phyloP scores from a whole-genome alignment of 1,140 invertebrate species.

The Calycopis cecrops region DNA sequence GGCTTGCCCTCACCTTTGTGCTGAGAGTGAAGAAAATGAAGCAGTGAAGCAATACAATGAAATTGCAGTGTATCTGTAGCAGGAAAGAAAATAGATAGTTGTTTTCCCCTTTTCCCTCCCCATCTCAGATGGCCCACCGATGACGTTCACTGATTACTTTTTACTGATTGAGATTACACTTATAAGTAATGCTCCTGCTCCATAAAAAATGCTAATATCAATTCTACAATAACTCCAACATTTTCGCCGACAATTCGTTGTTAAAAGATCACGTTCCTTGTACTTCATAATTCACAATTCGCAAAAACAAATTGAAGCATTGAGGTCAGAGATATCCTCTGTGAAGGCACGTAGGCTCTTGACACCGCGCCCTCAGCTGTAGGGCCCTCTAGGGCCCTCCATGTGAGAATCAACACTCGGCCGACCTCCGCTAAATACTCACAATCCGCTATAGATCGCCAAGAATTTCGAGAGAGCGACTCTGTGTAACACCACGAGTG shows the following conservation, averaged over 20 bases:
- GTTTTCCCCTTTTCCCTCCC: too few species aligned
- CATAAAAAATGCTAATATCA: too few species aligned
- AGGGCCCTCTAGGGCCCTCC: slow-evolving; percentile 25
- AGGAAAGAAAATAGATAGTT: too few species aligned
- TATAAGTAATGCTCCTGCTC: too few species aligned
- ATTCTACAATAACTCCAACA: too few species aligned
- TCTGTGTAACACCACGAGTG: not conserved
- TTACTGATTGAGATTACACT: too few species aligned
- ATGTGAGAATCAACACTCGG: slow-evolving; percentile 28
- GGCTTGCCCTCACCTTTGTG: too few species aligned
- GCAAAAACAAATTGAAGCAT: slow-evolving; percentile 23
- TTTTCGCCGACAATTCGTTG: not conserved
- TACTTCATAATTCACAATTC: slow-evolving; percentile 17
- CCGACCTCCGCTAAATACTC: slow-evolving; percentile 27
- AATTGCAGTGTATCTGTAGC: too few species aligned
- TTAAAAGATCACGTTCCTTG: not conserved
- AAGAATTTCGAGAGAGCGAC: slow-evolving; percentile 14
- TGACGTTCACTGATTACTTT: too few species aligned
- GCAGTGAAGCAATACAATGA: too few species aligned
- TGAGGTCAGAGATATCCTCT: slow-evolving; percentile 29
- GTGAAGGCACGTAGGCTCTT: slow-evolving; percentile 30
- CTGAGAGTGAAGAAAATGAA: too few species aligned
- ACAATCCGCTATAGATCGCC: slow-evolving; percentile 14
- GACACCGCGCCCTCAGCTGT: slow-evolving; percentile 30
- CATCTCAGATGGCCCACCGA: too few species aligned